Evolutionary conservation across 2,888 invertebrate genomes (phyloP).

Genomic region (Limnephilus rhombicus): DNA sequence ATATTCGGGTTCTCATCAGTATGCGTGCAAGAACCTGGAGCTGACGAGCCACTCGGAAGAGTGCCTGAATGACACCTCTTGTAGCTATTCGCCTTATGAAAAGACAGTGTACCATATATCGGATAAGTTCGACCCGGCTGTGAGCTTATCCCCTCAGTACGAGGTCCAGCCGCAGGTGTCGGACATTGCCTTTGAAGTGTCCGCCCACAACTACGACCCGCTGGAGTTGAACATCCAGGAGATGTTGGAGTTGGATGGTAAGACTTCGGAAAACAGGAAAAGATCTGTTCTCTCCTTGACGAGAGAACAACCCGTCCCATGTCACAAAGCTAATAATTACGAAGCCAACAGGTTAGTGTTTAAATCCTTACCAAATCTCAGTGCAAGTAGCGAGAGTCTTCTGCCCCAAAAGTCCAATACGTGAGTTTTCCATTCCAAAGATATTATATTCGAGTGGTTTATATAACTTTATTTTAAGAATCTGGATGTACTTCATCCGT

Average conservation of each 20-base stretch:
- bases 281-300: constrained; percentile 64
- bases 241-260: constrained; percentile 76
- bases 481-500: background rate
- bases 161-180: constrained; percentile 67
- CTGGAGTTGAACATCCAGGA: constrained; percentile 72
- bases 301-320: constrained; percentile 64
- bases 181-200: constrained; percentile 69
- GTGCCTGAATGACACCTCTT: constrained; percentile 58
- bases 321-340: constrained; percentile 62
- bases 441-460: constrained; percentile 28
- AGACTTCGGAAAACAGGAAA: constrained; percentile 63
- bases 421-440: constrained; percentile 54
- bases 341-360: constrained; percentile 71
- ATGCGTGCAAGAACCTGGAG: constrained; percentile 53
- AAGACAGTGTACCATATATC: constrained; percentile 74
- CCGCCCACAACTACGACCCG: constrained; percentile 76
- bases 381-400: constrained; percentile 82
- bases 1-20: constrained; percentile 66
- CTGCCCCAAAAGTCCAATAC: constrained; percentile 72
- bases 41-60: constrained; percentile 63
- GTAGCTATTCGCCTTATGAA: constrained; percentile 62
- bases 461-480: constrained; percentile 14
- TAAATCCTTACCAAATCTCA: constrained; percentile 85
- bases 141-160: constrained; percentile 56
- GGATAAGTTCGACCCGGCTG: constrained; percentile 62